A percentile compares a stretch with the other conserved stretches of the same genome.
phyloP scores from a whole-genome alignment of 2,888 invertebrate genomes.

The Cephus pulcher region DNA sequence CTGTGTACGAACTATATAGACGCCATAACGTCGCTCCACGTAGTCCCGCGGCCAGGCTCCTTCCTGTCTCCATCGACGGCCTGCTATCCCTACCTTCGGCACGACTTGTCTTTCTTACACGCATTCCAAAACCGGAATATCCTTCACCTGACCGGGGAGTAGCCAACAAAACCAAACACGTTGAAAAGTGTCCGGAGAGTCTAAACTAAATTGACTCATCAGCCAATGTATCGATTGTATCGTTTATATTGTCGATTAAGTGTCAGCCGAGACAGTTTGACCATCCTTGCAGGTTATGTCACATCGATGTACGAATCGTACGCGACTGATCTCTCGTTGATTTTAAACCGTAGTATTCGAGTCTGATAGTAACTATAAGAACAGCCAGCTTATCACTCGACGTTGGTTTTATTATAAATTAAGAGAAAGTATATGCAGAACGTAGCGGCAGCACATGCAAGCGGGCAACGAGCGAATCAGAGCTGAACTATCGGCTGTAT shows the following conservation, averaged over 20 bases:
- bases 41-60: conserved; percentile 27
- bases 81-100: conserved; percentile 10
- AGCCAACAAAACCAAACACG: background rate
- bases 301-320: background rate
- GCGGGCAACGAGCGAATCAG: conserved; percentile 46
- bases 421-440: conserved; percentile 49
- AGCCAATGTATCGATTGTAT: background rate
- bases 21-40: conserved; percentile 13
- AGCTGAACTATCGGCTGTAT: conserved; percentile 59
- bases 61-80: conserved; percentile 25
- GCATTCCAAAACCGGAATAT: conserved; percentile 22
- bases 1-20: background rate
- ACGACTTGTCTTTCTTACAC: conserved; percentile 27
- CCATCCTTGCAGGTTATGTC: background rate
- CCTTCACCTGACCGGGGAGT: conserved; percentile 4
- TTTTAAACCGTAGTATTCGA: background rate
- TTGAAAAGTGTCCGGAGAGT: background rate
- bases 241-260: background rate
- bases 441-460: conserved; percentile 15
- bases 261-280: background rate
- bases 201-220: background rate
- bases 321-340: background rate
- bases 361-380: background rate
- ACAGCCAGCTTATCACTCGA: conserved; percentile 30
- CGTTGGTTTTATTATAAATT: conserved; percentile 43